These are phyloP conservation scores for Labia minor DNA, from an alignment of 2,888 invertebrate genomes.

Conservation along the genomic window DNA sequence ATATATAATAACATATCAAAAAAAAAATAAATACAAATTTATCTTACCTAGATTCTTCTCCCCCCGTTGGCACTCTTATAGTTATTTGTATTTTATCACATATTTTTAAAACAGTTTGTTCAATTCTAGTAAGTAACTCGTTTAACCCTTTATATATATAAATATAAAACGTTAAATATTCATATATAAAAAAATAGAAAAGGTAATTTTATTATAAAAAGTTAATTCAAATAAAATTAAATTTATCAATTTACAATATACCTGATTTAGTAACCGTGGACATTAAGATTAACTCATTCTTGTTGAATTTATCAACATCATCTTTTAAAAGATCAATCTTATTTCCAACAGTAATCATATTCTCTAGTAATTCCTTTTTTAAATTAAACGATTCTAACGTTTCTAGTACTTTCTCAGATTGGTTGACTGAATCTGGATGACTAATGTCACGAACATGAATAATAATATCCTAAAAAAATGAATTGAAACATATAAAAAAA, in stretches of 20 bases:
- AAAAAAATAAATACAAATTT: not conserved
- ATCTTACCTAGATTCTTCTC: conserved; percentile 38
- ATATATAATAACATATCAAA: not conserved
- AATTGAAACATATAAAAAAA: conserved; percentile 18
- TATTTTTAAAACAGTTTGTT: conserved; percentile 41
- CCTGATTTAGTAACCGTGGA: conserved; percentile 31
- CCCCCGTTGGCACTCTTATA: conserved; percentile 48
- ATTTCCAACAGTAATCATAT: conserved; percentile 60
- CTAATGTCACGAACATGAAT: conserved; percentile 69
- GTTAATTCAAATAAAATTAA: no score
- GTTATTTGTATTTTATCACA: conserved; percentile 43
- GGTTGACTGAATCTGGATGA: conserved; percentile 56
- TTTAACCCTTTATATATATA: conserved; percentile 36
- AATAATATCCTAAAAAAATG: conserved; percentile 53
- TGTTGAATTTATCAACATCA: conserved; percentile 19
- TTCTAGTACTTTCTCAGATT: conserved; percentile 54
- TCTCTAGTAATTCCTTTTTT: conserved; percentile 37
- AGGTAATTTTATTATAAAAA: no score
- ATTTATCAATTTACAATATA: not conserved
- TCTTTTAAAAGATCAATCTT: conserved; percentile 50
- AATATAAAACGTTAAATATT: not conserved
- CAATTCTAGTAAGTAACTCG: conserved; percentile 37
- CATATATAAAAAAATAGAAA: not conserved
- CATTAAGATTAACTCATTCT: conserved; percentile 31
- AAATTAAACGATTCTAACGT: conserved; percentile 49